Percentiles rank a stretch among this genome's conserved stretches.
Evolutionary conservation across 2,113 vertebrate species (phyloP).

Genomic region (Phodopus roborovskii): DNA sequence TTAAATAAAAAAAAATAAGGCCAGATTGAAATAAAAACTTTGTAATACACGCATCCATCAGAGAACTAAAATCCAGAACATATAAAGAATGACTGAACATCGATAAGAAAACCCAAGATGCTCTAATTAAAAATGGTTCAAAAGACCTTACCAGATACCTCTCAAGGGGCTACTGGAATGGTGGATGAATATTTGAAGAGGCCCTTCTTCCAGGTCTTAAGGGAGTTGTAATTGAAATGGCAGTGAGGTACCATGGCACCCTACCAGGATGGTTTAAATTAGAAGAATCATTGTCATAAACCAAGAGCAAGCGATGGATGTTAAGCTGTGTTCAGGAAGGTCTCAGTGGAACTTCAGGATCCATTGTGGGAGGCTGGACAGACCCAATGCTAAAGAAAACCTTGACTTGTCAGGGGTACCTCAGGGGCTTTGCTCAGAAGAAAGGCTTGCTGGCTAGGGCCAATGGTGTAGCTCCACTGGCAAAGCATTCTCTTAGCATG

Average conservation of each 20-base stretch:
- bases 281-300: not conserved
- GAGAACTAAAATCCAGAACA: not conserved
- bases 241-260: fast-evolving
- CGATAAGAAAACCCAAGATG: not conserved
- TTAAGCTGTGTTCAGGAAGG: not conserved
- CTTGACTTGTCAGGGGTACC: not conserved
- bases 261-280: not conserved
- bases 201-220: not conserved
- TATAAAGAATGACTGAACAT: not conserved
- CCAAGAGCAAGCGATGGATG: fast-evolving
- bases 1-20: not conserved
- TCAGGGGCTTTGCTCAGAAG: not conserved
- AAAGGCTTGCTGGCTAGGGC: not conserved
- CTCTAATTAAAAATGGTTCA: not conserved
- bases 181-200: not conserved
- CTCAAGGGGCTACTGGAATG: not conserved
- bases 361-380: not conserved
- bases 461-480: not conserved
- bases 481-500: not conserved
- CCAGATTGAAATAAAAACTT: not conserved
- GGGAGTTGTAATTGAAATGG: not conserved
- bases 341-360: not conserved
- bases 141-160: not conserved
- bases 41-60: not conserved
- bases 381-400: not conserved